Conservation (phyloP, 1,140 invertebrate species). For the Phocides pigmalion region DNA sequence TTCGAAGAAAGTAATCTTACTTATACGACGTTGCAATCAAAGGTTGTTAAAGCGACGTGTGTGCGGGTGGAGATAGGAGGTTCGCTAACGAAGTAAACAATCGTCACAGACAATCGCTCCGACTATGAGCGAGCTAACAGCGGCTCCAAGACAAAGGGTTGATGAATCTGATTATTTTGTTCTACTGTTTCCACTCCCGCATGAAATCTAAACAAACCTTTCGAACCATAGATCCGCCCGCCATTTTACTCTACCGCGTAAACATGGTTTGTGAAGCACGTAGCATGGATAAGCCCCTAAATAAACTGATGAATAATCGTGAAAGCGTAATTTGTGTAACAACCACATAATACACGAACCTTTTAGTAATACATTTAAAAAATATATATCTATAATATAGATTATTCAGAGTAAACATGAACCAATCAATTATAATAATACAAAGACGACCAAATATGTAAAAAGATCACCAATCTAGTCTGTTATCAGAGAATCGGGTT, state of each 20-base stretch:
- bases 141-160: conserved; percentile 63
- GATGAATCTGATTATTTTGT: conserved; percentile 71
- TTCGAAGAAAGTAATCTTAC: conserved; percentile 5
- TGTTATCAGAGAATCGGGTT: not conserved
- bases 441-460: not conserved
- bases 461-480: not conserved
- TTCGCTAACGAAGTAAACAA: conserved; percentile 80
- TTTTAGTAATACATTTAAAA: conserved; percentile 5
- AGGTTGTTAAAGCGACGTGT: conserved; percentile 55
- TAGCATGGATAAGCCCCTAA: conserved; percentile 10
- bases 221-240: conserved; percentile 35
- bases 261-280: not conserved
- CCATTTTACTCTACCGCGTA: not conserved
- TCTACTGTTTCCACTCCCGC: conserved; percentile 46
- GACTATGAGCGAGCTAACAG: conserved; percentile 52
- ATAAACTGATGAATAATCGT: conserved; percentile 3
- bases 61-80: conserved; percentile 55
- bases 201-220: conserved; percentile 55
- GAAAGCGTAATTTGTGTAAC: not conserved
- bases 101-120: conserved; percentile 65
- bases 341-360: conserved; percentile 1
- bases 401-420: not conserved
- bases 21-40: conserved; percentile 44
- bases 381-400: not conserved
- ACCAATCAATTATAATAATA: not conserved